These are phyloP conservation scores for Heliothis peltigera DNA, from an alignment of 2,888 invertebrate genomes.

Conservation along the genomic window DNA sequence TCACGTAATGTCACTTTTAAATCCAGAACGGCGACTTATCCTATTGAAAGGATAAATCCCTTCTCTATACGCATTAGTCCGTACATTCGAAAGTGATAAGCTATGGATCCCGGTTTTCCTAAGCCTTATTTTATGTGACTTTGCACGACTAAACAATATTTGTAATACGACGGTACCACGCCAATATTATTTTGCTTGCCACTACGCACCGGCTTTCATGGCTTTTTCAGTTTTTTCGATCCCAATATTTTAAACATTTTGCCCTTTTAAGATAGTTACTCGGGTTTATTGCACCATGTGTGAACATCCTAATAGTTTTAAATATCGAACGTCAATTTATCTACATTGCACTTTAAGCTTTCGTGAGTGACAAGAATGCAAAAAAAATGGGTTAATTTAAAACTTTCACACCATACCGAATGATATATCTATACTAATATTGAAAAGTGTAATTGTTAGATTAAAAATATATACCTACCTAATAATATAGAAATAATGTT, in stretches of 20 bases:
- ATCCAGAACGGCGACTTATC: neutral
- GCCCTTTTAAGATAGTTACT: too few species aligned
- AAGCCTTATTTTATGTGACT: constrained; percentile 31
- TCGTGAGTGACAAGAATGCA: too few species aligned
- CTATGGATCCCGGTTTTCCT: constrained; percentile 13
- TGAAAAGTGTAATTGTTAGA: too few species aligned
- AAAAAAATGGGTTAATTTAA: too few species aligned
- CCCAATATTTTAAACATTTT: neutral
- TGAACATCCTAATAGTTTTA: too few species aligned
- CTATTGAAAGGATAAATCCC: neutral
- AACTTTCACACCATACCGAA: too few species aligned
- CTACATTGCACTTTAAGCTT: too few species aligned
- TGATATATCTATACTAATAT: too few species aligned
- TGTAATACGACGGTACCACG: constrained; percentile 20
- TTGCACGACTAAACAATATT: constrained; percentile 30
- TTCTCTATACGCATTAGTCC: constrained; percentile 15
- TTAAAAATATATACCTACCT: too few species aligned
- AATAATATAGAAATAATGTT: too few species aligned
- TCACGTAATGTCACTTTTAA: neutral
- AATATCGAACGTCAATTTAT: too few species aligned
- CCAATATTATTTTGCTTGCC: constrained; percentile 2
- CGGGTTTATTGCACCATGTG: too few species aligned
- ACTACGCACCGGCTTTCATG: constrained; percentile 1
- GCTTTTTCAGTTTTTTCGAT: constrained; percentile 4
- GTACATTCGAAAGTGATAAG: constrained; percentile 22